Evolutionary conservation across 2,888 invertebrate genomes (phyloP).

Genomic region (Drosophila ezoana): DNA sequence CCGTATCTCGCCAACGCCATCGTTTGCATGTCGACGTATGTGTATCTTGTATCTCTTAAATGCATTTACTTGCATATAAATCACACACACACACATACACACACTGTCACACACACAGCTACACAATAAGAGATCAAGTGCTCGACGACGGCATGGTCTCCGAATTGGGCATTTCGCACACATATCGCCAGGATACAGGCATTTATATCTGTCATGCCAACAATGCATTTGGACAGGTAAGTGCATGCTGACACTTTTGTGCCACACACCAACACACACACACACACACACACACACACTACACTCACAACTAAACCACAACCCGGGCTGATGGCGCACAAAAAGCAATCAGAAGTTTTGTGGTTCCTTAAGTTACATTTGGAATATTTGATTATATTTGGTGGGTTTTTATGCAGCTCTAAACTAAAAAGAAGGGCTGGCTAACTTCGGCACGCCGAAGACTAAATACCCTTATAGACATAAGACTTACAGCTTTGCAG

Average conservation of each 20-base stretch:
- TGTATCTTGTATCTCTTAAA: conserved; percentile 69
- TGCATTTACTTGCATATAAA: conserved; percentile 81
- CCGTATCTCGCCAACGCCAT: conserved; percentile 28
- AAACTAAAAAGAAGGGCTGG: background rate
- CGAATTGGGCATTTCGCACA: conserved; percentile 92
- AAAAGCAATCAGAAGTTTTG: conserved; percentile 26
- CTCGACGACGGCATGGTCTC: conserved; percentile 93
- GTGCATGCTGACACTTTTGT: conserved; percentile 70
- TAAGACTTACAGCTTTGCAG: too few relatives aligned
- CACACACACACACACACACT: conserved; percentile 8
- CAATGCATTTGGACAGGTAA: conserved; percentile 95
- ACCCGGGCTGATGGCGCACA: conserved; percentile 4
- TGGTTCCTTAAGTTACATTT: conserved; percentile 11
- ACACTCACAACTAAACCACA: conserved; percentile 22
- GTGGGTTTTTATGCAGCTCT: background rate
- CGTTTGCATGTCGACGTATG: conserved; percentile 43
- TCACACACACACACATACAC: conserved; percentile 54
- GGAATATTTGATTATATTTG: conserved; percentile 15
- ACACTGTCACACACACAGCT: conserved; percentile 83
- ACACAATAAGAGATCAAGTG: conserved; percentile 91
- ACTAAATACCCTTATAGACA: too few relatives aligned
- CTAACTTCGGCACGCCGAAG: too few relatives aligned
- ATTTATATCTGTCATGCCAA: conserved; percentile 94
- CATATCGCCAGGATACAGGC: conserved; percentile 95
- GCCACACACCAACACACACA: conserved; percentile 30